Evolutionary conservation across 2,113 vertebrate species (phyloP).

Genomic region (Odobenus rosmarus): DNA sequence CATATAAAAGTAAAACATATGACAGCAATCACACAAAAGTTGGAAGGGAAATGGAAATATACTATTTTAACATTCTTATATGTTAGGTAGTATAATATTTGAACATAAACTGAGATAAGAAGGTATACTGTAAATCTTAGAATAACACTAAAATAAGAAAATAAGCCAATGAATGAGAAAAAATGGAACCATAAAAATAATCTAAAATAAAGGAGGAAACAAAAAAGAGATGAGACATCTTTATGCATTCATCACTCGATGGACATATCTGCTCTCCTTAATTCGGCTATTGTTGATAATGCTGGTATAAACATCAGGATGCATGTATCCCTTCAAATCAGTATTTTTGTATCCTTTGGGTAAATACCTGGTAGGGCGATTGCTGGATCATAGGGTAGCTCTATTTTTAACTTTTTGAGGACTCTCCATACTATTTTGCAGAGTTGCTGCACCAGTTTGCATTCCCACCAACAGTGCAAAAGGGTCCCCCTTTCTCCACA

Average conservation of each 20-base stretch:
- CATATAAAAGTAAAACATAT: not conserved
- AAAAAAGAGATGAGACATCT: not conserved
- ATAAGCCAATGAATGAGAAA: not conserved
- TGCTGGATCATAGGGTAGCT: not conserved
- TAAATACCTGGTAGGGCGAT: not conserved
- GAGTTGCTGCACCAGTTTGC: not conserved
- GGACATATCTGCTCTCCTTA: not conserved
- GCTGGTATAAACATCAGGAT: not conserved
- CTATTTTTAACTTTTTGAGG: not conserved
- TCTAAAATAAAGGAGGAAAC: not conserved
- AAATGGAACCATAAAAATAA: conserved; percentile 4
- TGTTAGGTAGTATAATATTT: not conserved
- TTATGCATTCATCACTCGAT: not conserved
- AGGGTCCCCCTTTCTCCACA: not conserved
- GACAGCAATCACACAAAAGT: not conserved
- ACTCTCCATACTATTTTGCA: not conserved
- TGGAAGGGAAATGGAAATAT: not conserved
- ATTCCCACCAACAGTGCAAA: not conserved
- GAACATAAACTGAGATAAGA: not conserved
- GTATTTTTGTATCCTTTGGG: not conserved
- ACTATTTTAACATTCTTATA: not conserved
- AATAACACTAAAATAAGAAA: not conserved
- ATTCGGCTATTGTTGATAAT: not conserved
- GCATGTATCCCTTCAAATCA: not conserved
- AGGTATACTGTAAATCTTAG: not conserved